Evolutionary conservation across 2,888 invertebrate genomes (phyloP).

Genomic region (Cantharis nigra): DNA sequence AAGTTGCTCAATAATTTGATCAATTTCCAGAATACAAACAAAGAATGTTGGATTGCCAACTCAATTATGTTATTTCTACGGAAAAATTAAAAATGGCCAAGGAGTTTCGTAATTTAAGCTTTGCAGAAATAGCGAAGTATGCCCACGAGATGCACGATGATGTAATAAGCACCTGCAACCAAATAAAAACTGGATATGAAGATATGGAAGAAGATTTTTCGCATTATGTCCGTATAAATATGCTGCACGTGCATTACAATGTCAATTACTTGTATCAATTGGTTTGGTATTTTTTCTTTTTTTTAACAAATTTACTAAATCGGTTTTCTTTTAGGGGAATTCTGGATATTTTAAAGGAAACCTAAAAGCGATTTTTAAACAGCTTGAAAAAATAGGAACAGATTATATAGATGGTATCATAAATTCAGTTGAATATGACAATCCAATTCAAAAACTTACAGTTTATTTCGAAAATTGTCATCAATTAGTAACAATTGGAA

Average conservation of each 20-base stretch:
- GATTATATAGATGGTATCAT: background rate
- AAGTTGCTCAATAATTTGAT: background rate
- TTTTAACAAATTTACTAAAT: background rate
- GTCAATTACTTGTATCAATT: background rate
- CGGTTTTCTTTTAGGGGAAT: background rate
- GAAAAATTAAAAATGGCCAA: background rate
- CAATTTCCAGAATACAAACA: background rate
- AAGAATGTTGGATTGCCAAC: background rate
- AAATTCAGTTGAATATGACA: background rate
- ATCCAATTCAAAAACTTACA: background rate
- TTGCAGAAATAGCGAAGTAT: background rate
- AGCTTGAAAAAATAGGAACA: background rate
- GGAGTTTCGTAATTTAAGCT: background rate
- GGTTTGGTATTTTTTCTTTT: background rate
- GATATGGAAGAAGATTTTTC: background rate
- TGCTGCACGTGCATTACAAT: rapidly evolving
- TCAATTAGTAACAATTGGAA: background rate
- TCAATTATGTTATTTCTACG: background rate
- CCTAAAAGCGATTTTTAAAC: background rate
- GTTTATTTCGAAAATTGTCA: background rate
- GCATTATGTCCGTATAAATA: background rate
- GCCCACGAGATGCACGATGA: background rate
- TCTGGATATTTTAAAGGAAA: too few relatives aligned
- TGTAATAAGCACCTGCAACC: background rate
- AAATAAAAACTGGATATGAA: background rate